A percentile compares a stretch with the other conserved stretches of the same genome.
Conservation (phyloP, 2,888 invertebrate species). For the Pyrrhia umbra region DNA sequence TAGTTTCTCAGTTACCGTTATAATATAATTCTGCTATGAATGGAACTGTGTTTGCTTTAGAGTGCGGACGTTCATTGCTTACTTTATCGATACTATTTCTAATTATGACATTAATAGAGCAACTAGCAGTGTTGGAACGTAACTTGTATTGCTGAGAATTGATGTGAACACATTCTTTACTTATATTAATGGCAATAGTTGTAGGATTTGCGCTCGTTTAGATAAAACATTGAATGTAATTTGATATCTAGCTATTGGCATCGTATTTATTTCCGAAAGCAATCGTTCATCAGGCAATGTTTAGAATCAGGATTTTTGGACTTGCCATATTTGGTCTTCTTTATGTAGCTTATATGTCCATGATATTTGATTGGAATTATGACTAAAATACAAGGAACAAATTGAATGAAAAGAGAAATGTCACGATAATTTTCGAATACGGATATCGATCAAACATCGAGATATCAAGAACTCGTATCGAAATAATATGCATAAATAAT, state of each 20-base stretch:
- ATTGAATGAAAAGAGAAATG: background rate
- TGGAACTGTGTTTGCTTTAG: constrained; percentile 34
- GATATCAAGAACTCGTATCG: constrained; percentile 58
- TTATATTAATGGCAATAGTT: constrained; percentile 43
- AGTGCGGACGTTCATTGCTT: constrained; percentile 20
- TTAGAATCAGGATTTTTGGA: background rate
- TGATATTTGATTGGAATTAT: no score
- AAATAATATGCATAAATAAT: constrained; percentile 70
- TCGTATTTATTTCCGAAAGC: constrained; percentile 12
- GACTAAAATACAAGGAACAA: background rate
- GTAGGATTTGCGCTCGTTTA: constrained; percentile 13
- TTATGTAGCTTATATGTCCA: background rate
- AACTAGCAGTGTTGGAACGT: constrained; percentile 27
- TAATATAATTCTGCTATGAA: constrained; percentile 48
- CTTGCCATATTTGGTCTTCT: no score
- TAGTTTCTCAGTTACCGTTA: constrained; percentile 45
- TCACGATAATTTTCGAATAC: constrained; percentile 13
- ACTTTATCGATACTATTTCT: constrained; percentile 52
- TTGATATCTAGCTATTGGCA: constrained; percentile 31
- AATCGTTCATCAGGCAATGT: background rate
- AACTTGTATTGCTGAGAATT: constrained; percentile 31
- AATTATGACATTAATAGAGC: constrained; percentile 57
- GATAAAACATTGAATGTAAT: constrained; percentile 34
- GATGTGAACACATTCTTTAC: constrained; percentile 48
- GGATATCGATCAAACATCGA: constrained; percentile 42